Base-by-base conservation (phyloP, 2,888 invertebrate species). In the Dichetophora obliterata region DNA sequence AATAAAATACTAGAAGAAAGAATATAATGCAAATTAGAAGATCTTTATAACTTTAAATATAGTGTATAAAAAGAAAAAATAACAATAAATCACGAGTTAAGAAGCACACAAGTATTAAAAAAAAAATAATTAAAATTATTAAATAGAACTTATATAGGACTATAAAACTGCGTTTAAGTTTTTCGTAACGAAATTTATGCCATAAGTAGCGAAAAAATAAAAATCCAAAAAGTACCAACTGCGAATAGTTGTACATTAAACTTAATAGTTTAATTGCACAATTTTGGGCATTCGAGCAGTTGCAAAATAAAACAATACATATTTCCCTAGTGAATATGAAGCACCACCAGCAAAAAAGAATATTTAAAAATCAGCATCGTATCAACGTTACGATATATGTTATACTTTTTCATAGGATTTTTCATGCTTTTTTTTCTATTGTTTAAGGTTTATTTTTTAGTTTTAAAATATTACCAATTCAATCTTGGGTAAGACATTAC, bases 361-460 rank as follows among this genome's bases (percentile, higher is more conserved):
- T 61, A 68, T 75, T 65, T 54, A 24, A 22, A 71, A 19, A 24
- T 68, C 37, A 75, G 37, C 73, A 78, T 80, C 76, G 75, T 80
- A 77, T 77, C 80, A 77, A 77, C 70, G 48, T 24, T 75, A 78
- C 80, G 79, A 79, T 78, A 78, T 72, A 75, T 79, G 79, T 80
- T 78, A 76, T 34, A 11, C 11, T 43, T 43, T 43, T 43, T 43
- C 43, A 43, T 43, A 43, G 43, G 43, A 43, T 14, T 43, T 14
- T 43, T 43, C 11, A 16, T 50, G 48, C n/a, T 43, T 14, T 34
- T 52, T 43, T 14, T 11, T 43, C 5, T 5, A 4, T 3, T 31
- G 31, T 31, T n/a, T n/a, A 50, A n/a, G 48, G 24, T 24, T n/a
- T 72, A 34, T 27, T 72, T 72, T 61, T 43, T 34, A 14, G 37